These are phyloP conservation scores for Monomorium pharaonis DNA, from an alignment of 1,140 invertebrate genomes.

Conservation along the genomic window DNA sequence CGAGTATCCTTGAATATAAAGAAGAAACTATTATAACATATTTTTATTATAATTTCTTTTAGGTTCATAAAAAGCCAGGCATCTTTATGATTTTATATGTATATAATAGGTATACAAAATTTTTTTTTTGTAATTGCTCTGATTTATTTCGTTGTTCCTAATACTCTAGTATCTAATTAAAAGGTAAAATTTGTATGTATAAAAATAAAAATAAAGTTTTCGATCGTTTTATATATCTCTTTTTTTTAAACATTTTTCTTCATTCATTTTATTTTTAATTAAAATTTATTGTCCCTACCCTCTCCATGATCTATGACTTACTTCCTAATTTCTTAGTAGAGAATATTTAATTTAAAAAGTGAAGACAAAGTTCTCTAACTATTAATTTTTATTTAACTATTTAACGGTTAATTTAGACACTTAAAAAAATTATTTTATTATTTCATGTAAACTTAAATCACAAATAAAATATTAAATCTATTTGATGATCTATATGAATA, in stretches of 20 bases:
- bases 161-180: not conserved
- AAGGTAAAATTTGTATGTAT: not conserved
- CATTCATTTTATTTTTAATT: not conserved
- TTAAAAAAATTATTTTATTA: too few relatives aligned
- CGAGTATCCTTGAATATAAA: not conserved
- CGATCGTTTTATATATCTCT: not conserved
- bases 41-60: not conserved
- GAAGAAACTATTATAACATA: not conserved
- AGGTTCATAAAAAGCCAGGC: not conserved
- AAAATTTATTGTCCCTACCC: not conserved
- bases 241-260: not conserved
- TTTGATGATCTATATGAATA: too few relatives aligned
- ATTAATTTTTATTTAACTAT: not conserved
- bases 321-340: not conserved
- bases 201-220: not conserved
- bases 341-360: not conserved
- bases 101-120: too few relatives aligned
- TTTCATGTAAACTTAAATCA: too few relatives aligned
- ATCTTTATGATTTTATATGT: too few relatives aligned
- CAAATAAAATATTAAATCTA: too few relatives aligned
- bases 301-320: too few relatives aligned
- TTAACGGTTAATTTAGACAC: not conserved
- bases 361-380: not conserved
- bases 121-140: too few relatives aligned
- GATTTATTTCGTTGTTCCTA: not conserved